These are phyloP conservation scores for Maconellicoccus hirsutus DNA, from an alignment of 1,140 invertebrate genomes.

Conservation along the genomic window DNA sequence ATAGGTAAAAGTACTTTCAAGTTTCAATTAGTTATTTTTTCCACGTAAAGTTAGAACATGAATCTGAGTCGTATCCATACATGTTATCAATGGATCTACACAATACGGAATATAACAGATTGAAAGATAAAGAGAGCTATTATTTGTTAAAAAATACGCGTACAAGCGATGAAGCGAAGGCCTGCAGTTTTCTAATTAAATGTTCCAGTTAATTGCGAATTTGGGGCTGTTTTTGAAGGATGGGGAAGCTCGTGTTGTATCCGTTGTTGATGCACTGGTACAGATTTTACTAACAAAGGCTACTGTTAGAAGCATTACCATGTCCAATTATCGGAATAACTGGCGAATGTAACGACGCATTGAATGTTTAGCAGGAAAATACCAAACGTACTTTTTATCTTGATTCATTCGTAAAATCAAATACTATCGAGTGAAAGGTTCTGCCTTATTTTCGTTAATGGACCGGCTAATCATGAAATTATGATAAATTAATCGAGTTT, in stretches of 20 bases:
- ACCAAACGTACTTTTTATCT: not conserved
- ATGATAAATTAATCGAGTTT: not conserved
- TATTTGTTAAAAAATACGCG: not conserved
- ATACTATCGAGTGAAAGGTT: no score
- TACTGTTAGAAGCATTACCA: conserved; percentile 15
- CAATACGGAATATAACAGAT: not conserved
- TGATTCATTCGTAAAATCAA: not conserved
- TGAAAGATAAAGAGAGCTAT: not conserved
- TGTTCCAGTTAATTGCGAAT: conserved; percentile 18
- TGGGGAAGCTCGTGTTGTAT: not conserved
- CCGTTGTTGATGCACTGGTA: conserved; percentile 13
- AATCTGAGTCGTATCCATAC: no score
- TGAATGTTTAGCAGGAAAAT: not conserved
- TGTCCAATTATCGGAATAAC: conserved; percentile 15
- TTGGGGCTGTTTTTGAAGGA: not conserved
- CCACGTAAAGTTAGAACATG: no score
- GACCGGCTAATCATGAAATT: no score
- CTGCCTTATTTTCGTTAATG: no score
- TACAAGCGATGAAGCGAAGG: not conserved
- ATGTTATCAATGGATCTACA: no score
- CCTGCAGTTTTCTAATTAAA: conserved; percentile 22
- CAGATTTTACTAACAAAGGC: conserved; percentile 21
- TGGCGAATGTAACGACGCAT: not conserved
- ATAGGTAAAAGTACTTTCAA: no score
- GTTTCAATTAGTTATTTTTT: no score